phyloP scores from a whole-genome alignment of 1,140 invertebrate species.

The Philopotamus ludificatus region DNA sequence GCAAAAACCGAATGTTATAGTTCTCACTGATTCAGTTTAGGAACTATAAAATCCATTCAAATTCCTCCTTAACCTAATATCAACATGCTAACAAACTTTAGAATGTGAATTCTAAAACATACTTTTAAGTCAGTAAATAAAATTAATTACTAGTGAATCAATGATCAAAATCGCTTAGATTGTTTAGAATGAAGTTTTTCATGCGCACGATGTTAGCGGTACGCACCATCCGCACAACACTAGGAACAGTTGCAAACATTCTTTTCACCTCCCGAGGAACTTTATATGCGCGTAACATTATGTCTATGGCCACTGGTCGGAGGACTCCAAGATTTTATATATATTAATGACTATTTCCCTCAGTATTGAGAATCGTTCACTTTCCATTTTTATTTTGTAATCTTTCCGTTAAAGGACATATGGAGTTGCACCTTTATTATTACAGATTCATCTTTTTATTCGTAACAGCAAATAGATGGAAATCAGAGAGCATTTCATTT shows the following conservation, averaged over 20 bases:
- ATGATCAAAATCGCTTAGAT: constrained; percentile 36
- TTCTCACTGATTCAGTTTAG: constrained; percentile 39
- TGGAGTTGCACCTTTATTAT: no score
- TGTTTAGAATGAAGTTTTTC: constrained; percentile 41
- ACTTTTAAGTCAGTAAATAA: constrained; percentile 38
- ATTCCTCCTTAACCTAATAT: constrained; percentile 35
- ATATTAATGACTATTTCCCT: not conserved
- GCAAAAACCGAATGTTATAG: constrained; percentile 25
- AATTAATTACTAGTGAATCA: constrained; percentile 41
- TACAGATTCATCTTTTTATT: not conserved
- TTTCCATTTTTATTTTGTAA: no score
- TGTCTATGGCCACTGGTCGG: constrained; percentile 40
- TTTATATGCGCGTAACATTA: constrained; percentile 39
- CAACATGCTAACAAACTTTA: constrained; percentile 39
- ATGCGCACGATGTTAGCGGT: constrained; percentile 8
- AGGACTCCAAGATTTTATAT: not conserved
- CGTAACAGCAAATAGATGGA: not conserved
- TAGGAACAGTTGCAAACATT: constrained; percentile 38
- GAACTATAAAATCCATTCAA: constrained; percentile 39
- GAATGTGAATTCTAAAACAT: constrained; percentile 35
- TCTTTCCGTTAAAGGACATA: no score
- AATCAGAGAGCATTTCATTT: constrained; percentile 25
- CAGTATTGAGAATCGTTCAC: not conserved
- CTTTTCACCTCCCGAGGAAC: constrained; percentile 41
- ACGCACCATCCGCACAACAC: constrained; percentile 22